These are phyloP conservation scores for Diglossa cyanea DNA, from an alignment of 2,797 vertebrate genomes.

Conservation along the genomic window DNA sequence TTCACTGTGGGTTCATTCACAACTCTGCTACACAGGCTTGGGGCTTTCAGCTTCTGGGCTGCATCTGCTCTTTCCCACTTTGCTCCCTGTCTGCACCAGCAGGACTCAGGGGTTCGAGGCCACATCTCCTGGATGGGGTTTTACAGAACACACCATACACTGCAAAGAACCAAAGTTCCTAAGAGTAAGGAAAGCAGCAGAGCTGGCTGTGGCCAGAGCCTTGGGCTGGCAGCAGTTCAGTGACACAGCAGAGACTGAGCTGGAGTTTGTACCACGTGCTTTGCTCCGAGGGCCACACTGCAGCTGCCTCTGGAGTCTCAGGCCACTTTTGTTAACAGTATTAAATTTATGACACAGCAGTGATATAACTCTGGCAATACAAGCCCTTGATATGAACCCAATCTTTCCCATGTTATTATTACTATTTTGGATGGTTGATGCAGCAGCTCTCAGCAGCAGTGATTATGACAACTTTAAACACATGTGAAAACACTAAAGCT, in stretches of 20 bases:
- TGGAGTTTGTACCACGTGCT: background rate
- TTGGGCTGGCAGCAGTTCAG: slow-evolving; percentile 1
- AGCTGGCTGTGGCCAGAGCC: background rate
- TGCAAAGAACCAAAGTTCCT: background rate
- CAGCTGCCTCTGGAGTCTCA: background rate
- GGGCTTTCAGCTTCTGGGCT: background rate
- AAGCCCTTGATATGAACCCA: background rate
- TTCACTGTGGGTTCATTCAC: background rate
- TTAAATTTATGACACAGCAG: background rate
- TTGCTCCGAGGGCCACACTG: background rate
- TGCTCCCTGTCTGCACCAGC: background rate
- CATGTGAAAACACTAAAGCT: background rate
- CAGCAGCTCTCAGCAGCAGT: fast-evolving
- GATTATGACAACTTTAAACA: background rate
- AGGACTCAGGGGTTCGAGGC: background rate
- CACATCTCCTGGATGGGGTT: background rate
- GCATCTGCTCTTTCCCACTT: background rate
- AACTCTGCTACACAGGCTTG: fast-evolving
- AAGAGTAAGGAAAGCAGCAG: background rate
- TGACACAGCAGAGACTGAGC: background rate
- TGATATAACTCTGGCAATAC: background rate
- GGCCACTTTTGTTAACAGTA: background rate
- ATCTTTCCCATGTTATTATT: background rate
- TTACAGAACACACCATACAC: background rate
- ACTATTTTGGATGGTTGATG: background rate